Percentiles rank a stretch among this genome's conserved stretches.
phyloP scores from a whole-genome alignment of 2,797 vertebrate genomes.

The Graptemys geographica region DNA sequence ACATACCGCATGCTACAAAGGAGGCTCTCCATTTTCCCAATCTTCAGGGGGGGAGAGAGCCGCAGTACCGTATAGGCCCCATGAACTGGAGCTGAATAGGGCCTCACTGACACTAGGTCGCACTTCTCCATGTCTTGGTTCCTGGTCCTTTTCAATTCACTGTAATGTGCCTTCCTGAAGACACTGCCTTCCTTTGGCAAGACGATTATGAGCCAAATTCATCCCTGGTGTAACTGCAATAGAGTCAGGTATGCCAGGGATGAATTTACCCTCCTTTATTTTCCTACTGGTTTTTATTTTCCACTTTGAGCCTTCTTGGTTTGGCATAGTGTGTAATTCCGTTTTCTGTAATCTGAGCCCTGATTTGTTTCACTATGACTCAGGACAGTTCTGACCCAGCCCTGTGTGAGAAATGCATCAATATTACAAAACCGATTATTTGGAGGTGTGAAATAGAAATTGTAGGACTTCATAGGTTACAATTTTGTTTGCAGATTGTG shows the following conservation, averaged over 20 bases:
- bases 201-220: not conserved
- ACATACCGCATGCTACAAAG: fast-evolving
- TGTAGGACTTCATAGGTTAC: not conserved
- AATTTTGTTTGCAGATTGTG: not conserved
- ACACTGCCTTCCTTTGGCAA: not conserved
- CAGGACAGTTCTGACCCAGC: not conserved
- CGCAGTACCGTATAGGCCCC: slow-evolving; percentile 12
- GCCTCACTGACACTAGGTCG: not conserved
- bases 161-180: slow-evolving; percentile 23
- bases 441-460: fast-evolving
- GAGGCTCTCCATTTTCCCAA: not conserved
- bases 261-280: slow-evolving; percentile 28
- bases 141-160: not conserved
- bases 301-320: not conserved
- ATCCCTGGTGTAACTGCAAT: not conserved
- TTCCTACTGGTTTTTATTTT: not conserved
- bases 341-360: slow-evolving; percentile 7
- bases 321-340: not conserved
- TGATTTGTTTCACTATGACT: slow-evolving; percentile 33
- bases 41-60: slow-evolving; percentile 17
- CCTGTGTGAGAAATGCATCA: not conserved
- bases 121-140: slow-evolving; percentile 15
- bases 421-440: not conserved
- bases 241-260: not conserved
- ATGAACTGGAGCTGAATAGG: fast-evolving